phyloP scores from a whole-genome alignment of 2,797 vertebrate species.

The Bryconaethiops microstoma region DNA sequence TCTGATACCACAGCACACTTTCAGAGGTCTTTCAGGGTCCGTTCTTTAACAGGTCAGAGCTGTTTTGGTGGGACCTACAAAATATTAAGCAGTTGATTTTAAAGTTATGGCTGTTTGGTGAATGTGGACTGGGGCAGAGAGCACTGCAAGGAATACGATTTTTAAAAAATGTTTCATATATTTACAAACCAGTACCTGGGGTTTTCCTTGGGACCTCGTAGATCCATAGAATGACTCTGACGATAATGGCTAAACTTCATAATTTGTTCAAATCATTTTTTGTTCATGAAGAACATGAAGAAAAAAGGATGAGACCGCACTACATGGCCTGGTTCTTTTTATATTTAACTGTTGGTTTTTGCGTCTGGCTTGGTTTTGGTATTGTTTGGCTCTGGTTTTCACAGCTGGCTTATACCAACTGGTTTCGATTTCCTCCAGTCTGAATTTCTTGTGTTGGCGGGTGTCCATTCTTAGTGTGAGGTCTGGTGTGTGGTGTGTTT shows the following conservation, averaged over 20 bases:
- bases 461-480: constrained; percentile 5
- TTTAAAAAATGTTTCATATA: too few relatives aligned
- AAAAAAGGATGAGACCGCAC: background rate
- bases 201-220: background rate
- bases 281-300: background rate
- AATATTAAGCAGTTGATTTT: too few relatives aligned
- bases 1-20: too few relatives aligned
- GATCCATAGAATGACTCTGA: background rate
- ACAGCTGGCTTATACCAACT: constrained; percentile 11
- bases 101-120: too few relatives aligned
- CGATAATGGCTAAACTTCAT: background rate
- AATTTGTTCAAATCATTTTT: background rate
- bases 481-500: background rate
- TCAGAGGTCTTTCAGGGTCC: too few relatives aligned
- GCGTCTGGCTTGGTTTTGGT: background rate
- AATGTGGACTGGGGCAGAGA: background rate
- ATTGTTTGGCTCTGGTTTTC: background rate
- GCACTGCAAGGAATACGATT: background rate
- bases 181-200: background rate
- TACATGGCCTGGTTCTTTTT: background rate
- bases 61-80: too few relatives aligned
- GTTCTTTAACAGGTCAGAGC: too few relatives aligned
- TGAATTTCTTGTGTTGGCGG: constrained; percentile 12
- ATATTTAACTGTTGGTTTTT: background rate
- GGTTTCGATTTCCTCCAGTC: constrained; percentile 20